A percentile compares a stretch with the other conserved stretches of the same genome.
phyloP scores from a whole-genome alignment of 2,113 vertebrate species.

The Podiceps cristatus region DNA sequence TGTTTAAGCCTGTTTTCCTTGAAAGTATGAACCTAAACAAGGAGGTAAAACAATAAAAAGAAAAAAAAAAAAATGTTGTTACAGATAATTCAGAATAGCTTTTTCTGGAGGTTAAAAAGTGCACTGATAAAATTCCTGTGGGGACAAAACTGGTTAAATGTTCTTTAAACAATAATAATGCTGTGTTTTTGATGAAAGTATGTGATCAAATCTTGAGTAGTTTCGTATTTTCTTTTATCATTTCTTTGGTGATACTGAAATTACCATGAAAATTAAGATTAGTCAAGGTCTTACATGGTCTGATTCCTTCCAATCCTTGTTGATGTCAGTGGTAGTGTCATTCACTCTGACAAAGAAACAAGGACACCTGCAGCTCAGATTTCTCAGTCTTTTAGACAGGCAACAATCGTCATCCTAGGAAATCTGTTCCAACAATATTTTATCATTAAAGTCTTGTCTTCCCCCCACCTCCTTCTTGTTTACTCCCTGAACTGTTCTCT shows the following conservation, averaged over 20 bases:
- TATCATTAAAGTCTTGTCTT: neutral
- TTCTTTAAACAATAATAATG: neutral
- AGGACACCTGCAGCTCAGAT: neutral
- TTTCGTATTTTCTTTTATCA: neutral
- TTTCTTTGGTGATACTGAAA: neutral
- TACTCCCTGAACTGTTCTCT: neutral
- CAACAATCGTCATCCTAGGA: neutral
- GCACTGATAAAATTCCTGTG: neutral
- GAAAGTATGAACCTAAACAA: neutral
- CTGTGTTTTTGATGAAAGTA: neutral
- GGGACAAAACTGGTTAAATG: neutral
- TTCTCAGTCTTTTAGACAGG: neutral
- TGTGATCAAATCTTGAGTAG: neutral
- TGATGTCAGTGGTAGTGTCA: neutral
- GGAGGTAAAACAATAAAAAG: neutral
- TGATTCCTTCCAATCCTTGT: neutral
- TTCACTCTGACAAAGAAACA: neutral
- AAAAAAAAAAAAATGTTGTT: neutral
- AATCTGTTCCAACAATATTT: neutral
- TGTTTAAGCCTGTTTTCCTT: neutral
- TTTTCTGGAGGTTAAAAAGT: neutral
- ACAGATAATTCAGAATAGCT: neutral
- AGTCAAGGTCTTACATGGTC: neutral
- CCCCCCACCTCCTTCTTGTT: neutral
- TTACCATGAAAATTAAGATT: neutral